phyloP scores from a whole-genome alignment of 2,888 invertebrate species.

The Colletes collaris region DNA sequence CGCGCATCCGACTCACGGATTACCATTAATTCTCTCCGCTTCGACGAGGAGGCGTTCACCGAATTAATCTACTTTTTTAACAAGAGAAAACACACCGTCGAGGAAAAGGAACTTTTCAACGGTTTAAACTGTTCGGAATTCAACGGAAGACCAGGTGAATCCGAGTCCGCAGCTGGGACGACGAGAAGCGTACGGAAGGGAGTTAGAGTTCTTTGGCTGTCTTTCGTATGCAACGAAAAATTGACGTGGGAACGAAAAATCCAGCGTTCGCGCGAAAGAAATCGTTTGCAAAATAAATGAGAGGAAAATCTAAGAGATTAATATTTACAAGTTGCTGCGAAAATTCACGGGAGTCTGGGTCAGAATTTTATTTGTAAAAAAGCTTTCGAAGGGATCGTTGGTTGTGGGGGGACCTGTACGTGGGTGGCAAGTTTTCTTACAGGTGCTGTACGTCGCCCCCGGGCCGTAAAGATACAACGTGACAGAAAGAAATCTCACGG shows the following conservation, averaged over 20 bases:
- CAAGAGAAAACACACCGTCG: background rate
- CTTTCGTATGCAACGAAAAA: too few species aligned
- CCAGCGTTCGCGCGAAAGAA: too few species aligned
- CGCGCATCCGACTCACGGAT: slow-evolving; percentile 55
- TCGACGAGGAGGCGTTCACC: slow-evolving; percentile 18
- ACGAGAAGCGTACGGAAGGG: too few species aligned
- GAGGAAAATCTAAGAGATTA: too few species aligned
- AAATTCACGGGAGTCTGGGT: too few species aligned
- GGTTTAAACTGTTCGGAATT: too few species aligned
- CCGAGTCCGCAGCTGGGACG: too few species aligned
- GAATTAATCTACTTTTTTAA: slow-evolving; percentile 50
- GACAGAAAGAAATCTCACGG: slow-evolving; percentile 38
- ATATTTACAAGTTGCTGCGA: too few species aligned
- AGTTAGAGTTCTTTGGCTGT: too few species aligned
- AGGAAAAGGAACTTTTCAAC: background rate
- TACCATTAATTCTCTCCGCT: slow-evolving; percentile 60
- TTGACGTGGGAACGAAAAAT: too few species aligned
- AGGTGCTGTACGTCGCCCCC: background rate
- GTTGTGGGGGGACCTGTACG: background rate
- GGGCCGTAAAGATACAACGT: background rate
- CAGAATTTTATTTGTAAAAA: too few species aligned
- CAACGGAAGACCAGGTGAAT: slow-evolving; percentile 4
- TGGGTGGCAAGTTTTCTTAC: background rate
- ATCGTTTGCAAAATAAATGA: too few species aligned
- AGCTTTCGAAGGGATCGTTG: background rate